A percentile compares a stretch with the other conserved stretches of the same genome.
Evolutionary conservation across 2,113 vertebrate species (phyloP).

Genomic region (Electrona antarctica): DNA sequence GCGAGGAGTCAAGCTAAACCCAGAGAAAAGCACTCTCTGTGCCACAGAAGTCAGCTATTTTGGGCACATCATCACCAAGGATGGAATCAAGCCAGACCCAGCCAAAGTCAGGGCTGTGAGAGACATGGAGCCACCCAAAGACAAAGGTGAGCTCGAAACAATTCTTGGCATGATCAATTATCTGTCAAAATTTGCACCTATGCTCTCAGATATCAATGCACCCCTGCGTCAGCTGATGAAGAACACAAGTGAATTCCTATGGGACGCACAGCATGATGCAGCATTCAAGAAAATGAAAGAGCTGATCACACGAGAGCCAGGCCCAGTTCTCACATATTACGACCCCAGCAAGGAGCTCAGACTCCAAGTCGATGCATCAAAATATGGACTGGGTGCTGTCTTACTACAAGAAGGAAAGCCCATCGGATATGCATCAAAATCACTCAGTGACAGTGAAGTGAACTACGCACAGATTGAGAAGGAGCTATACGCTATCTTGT

Average conservation of each 20-base stretch:
- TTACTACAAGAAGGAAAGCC: no score
- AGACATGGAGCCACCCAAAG: slow-evolving; percentile 19
- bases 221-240: slow-evolving; percentile 3
- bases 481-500: slow-evolving; percentile 2
- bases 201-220: slow-evolving; percentile 8
- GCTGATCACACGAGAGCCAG: no score
- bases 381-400: no score
- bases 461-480: no score
- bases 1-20: slow-evolving; percentile 24
- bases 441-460: no score
- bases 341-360: no score
- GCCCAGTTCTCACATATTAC: no score
- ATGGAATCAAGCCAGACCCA: slow-evolving; percentile 30
- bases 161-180: slow-evolving; percentile 22
- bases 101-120: not conserved
- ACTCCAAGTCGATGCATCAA: no score
- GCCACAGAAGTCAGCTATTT: slow-evolving; percentile 37
- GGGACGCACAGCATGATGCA: no score
- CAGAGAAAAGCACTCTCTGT: slow-evolving; percentile 21
- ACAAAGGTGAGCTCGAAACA: slow-evolving; percentile 13
- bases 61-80: slow-evolving; percentile 4
- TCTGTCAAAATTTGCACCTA: slow-evolving; percentile 2
- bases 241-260: slow-evolving; percentile 9
- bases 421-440: no score
- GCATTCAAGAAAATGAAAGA: no score